These are phyloP conservation scores for Procambarus virginalis DNA, from an alignment of 1,140 invertebrate species.

Conservation along the genomic window DNA sequence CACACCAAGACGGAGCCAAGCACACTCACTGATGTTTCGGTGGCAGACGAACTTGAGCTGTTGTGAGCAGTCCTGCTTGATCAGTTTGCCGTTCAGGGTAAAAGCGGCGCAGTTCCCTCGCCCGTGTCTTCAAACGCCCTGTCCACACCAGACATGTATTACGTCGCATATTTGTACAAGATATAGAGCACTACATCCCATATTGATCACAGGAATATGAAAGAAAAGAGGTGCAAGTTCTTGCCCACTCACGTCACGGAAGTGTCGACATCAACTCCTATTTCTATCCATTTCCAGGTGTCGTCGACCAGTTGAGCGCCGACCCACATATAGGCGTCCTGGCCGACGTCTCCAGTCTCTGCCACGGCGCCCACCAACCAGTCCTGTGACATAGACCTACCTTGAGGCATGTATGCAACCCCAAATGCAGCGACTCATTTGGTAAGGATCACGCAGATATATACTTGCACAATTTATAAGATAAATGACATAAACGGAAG, in stretches of 20 bases:
- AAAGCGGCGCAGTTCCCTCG: not conserved
- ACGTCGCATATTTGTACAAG: not conserved
- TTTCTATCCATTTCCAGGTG: constrained; percentile 29
- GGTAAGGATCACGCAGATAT: too few relatives aligned
- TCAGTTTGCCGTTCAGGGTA: constrained; percentile 25
- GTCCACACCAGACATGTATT: not conserved
- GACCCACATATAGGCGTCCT: constrained; percentile 48
- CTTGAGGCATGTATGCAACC: not conserved
- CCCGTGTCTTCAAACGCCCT: constrained; percentile 16
- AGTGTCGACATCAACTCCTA: not conserved
- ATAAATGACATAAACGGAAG: too few relatives aligned
- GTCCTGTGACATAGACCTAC: not conserved
- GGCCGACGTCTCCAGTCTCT: constrained; percentile 4
- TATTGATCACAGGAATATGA: not conserved
- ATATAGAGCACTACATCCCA: too few relatives aligned
- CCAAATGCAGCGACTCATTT: not conserved
- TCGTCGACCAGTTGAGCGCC: constrained; percentile 8
- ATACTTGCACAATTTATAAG: too few relatives aligned
- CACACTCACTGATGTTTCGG: constrained; percentile 38
- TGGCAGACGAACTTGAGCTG: constrained; percentile 28
- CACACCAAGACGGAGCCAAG: not conserved
- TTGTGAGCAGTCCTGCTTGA: constrained; percentile 23
- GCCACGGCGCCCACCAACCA: constrained; percentile 28
- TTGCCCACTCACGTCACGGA: not conserved
- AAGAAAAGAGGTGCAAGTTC: not conserved